These are phyloP conservation scores for Arge pagana DNA, from an alignment of 2,888 invertebrate species.

Conservation along the genomic window DNA sequence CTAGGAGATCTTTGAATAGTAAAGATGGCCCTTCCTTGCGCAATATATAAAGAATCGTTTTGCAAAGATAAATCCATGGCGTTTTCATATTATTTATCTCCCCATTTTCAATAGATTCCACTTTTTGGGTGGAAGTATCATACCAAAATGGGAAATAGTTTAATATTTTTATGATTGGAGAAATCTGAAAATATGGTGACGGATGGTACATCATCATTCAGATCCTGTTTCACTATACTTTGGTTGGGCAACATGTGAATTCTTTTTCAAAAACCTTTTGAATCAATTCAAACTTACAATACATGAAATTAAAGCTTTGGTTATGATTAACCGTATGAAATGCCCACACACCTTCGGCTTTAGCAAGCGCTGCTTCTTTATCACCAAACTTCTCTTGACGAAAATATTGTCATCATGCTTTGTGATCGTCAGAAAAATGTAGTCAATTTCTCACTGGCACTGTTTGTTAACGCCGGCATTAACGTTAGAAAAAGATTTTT, in stretches of 20 bases:
- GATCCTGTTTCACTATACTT: constrained; percentile 22
- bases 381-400: constrained; percentile 21
- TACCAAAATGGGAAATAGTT: constrained; percentile 24
- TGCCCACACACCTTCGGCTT: constrained; percentile 34
- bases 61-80: no score
- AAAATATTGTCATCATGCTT: constrained; percentile 16
- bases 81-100: no score
- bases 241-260: constrained; percentile 27
- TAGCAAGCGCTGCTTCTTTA: constrained; percentile 33
- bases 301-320: constrained; percentile 35
- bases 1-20: no score
- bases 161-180: constrained; percentile 30
- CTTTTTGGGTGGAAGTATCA: constrained; percentile 22
- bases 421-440: no score
- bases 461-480: no score
- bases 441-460: no score
- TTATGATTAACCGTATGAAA: constrained; percentile 38
- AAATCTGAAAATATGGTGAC: constrained; percentile 27
- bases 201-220: constrained; percentile 24
- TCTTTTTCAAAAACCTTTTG: constrained; percentile 27
- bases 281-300: constrained; percentile 34
- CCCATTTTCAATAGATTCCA: no score
- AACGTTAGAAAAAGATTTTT: no score
- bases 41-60: no score
- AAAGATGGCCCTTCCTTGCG: no score